Conservation (phyloP, 2,888 invertebrate genomes). For the Pycnomerus fuliginosus region DNA sequence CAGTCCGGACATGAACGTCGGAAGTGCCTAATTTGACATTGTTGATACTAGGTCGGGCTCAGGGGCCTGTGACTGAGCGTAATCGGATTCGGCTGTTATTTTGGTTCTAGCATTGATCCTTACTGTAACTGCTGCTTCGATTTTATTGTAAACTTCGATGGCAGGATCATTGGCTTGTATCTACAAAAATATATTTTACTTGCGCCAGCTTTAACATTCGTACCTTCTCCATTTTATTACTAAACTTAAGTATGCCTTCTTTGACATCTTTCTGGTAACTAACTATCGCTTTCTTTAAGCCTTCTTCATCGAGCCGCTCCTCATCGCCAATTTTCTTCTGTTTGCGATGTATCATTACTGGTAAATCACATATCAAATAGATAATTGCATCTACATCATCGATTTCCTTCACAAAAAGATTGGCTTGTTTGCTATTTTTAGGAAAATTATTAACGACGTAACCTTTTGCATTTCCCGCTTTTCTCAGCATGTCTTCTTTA, state of each 20-base stretch:
- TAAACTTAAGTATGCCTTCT: slow-evolving; percentile 15
- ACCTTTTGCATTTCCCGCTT: slow-evolving; percentile 53
- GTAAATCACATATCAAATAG: slow-evolving; percentile 38
- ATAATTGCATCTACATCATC: slow-evolving; percentile 42
- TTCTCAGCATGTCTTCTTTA: slow-evolving; percentile 58
- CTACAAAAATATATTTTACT: slow-evolving; percentile 18
- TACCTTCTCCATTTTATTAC: slow-evolving; percentile 17
- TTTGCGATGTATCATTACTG: slow-evolving; percentile 31
- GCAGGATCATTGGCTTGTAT: slow-evolving; percentile 30
- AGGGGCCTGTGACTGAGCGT: slow-evolving; percentile 11
- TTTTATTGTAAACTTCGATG: slow-evolving; percentile 37
- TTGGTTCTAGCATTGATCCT: slow-evolving; percentile 25
- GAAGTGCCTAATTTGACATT: slow-evolving; percentile 4
- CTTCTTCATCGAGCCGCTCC: slow-evolving; percentile 23
- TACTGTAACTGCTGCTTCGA: slow-evolving; percentile 38
- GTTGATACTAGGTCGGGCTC: neutral
- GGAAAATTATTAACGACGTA: slow-evolving; percentile 62
- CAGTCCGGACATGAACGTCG: slow-evolving; percentile 12
- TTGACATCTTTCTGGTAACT: slow-evolving; percentile 37
- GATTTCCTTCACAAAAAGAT: slow-evolving; percentile 44
- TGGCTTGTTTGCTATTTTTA: slow-evolving; percentile 52
- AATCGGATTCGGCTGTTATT: slow-evolving; percentile 15
- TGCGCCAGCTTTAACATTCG: neutral
- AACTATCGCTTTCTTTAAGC: slow-evolving; percentile 27
- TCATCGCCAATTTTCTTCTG: slow-evolving; percentile 19